Evolutionary conservation across 2,797 vertebrate species (phyloP), one percentile per base, ranked within the genome.

Genomic region (Cetoscarus ocellatus): DNA sequence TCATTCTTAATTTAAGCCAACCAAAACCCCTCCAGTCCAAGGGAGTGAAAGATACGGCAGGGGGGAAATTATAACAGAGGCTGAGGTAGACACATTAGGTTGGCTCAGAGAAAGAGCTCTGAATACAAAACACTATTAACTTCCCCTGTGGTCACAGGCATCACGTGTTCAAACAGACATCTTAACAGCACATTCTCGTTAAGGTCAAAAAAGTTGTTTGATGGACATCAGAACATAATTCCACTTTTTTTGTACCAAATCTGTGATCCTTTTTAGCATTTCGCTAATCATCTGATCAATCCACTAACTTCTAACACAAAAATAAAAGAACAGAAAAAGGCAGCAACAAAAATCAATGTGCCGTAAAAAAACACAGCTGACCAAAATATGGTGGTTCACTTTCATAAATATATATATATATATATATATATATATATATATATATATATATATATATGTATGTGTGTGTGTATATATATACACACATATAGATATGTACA

Each of bases 61-160:
- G 82, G 84, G 82, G 80, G 79, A 78, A 84, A 86, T 92, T 88
- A 77, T 85, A 86, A 86, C 86, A 86, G 84, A 93, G 87, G 94
- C 93, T 95, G 96, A 98, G 97, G 97, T 97, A 98, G 96, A 96
- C 92, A 92, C 76, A 94, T 88, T 92, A 68, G 79, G 90, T 89
- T 91, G 92, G 93, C 92, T 93, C 89, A 93, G 84, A 90, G 75
- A 85, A 82, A 75, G 91, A 89, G 90, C 91, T 94, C 80, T 82
- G 89, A 86, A 92, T 87, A 92, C 88, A 91, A 85, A 15, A 92
- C 83, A 80, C 80, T 78, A 48, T 80, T 62, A 87, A 84, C 79
- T 83, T 84, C 86, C 84, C 91, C 92, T 93, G 78, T 72, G 81
- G 85, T 86, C 83, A 88, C 82, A 89, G 84, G 80, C 77, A 71